Evolutionary conservation across 2,888 invertebrate genomes (phyloP), one percentile per base, ranked within the genome.

Genomic region (Cheilosia pagana): DNA sequence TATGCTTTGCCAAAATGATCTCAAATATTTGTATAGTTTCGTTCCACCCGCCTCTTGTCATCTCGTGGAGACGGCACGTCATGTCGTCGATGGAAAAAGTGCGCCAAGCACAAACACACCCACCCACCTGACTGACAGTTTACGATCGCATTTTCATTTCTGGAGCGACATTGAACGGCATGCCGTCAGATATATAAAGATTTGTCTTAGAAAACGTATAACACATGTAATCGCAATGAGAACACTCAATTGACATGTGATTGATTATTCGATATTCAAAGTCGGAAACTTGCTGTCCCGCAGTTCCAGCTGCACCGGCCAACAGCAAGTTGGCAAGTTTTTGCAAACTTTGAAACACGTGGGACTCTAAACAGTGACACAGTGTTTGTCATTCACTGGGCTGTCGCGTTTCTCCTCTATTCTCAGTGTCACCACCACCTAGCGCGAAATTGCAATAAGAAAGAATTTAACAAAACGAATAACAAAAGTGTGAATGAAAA

Each of bases 81-180:
- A 14, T 39, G 31, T 50, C 62, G 57, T 41, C 55, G 19, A 21
- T 43, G 35, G 31, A 16, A 68, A 48, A 21, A 75, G 45, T 55
- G 43, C 43, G 35, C 57, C 21, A 8, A 68, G 39, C 63, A 21
- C 63, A 12, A 25, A 52, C 16, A 23, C 16, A 35, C 21, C 5
- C 39, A 16, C 19, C 3, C 12, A 35, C 35, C 35, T 35, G 35
- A 63, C 41, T 41, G 72, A 62, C 62, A 62, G 63, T 68, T 52
- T 28, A 41, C 19, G 16, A 75, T 70, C 68, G 52, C 25, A 63
- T 41, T 67, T 71, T 71, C 25, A 63, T 41, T 67, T 71, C 67
- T 48, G 23, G 65, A 77, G 25, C 60, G 81, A 77, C 67, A 53
- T 55, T 48, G 76, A 72, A 71, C 43, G 77, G 50, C 77, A 67